Evolutionary conservation across 1,140 invertebrate genomes (phyloP).

Genomic region (Apis cerana): DNA sequence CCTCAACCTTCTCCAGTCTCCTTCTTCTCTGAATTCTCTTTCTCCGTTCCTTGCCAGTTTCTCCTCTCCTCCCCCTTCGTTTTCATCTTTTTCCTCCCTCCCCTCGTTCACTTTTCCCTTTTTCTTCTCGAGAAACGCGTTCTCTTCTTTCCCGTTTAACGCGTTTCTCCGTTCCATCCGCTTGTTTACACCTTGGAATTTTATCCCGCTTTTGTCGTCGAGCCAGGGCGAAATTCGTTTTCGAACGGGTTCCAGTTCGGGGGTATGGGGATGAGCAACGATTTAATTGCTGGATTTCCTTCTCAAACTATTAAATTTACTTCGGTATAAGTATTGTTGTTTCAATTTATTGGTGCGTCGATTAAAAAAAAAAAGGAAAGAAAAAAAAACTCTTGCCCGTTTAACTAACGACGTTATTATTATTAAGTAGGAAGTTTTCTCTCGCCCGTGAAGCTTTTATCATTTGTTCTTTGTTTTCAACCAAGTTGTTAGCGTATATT

Average conservation of each 20-base stretch:
- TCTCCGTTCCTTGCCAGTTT: neutral
- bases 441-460: neutral
- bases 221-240: neutral
- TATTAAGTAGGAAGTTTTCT: neutral
- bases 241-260: neutral
- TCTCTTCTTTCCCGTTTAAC: conserved; percentile 31
- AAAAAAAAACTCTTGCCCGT: neutral
- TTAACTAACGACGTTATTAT: conserved; percentile 28
- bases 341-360: neutral
- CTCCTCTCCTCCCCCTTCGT: no score
- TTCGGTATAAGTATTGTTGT: neutral
- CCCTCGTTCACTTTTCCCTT: neutral
- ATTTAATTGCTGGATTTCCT: neutral
- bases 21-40: no score
- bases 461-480: neutral
- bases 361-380: neutral
- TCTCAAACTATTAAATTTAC: no score
- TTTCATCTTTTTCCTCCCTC: neutral
- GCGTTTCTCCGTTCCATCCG: conserved; percentile 16
- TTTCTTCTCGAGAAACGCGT: neutral
- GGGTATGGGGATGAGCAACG: no score
- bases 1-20: neutral
- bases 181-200: conserved; percentile 23
- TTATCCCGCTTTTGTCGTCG: conserved; percentile 11
- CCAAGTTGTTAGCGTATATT: conserved; percentile 16